Base-by-base conservation (phyloP, 2,797 vertebrate species). In the Sebastes itinus region DNA sequence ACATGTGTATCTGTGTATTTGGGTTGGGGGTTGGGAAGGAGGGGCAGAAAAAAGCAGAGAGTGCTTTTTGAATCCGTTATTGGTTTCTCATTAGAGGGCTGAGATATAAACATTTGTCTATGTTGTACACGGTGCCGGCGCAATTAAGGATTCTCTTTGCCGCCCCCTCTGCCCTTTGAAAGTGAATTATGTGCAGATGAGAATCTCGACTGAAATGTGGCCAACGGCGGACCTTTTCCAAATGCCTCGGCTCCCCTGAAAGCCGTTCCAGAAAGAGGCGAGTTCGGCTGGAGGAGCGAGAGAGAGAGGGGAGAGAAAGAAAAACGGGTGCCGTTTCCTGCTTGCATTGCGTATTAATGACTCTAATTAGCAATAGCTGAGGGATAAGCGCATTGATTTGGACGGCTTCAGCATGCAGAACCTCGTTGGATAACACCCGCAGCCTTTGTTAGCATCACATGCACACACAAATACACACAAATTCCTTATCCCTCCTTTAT, bases 41-140 rank as follows among this genome's bases (percentile, higher is more conserved):
- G 12, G 55, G 65, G 25, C 18, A 20, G 68, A 38, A 42, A 42
- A 64, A 33, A 25, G 77, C 52, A 58, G 61, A 64, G 85, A 86
- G 82, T 78, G 75, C 86, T 89, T 88, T 89, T 81, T 92, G 89
- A 90, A 92, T 94, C 91, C 85, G 77, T 94, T 95, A 95, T 95
- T 92, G 92, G 93, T 94, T 95, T 95, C 93, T 94, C 94, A 95
- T 95, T 95, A 95, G 91, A 83, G 82, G 89, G 90, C 89, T 54
- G 92, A 90, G 93, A 94, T 94, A 92, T 94, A 94, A 95, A 94
- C 94, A 95, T 95, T 95, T 93, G 92, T 95, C 93, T 94, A 85
- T 93, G 94, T 93, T 94, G 92, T 92, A 92, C 92, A 91, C 73
- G 77, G 85, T 87, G 88, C 87, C 69, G 89, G 83, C 13, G 80